Evolutionary conservation across 2,113 vertebrate species (phyloP).

Genomic region (Pelodiscus sinensis): DNA sequence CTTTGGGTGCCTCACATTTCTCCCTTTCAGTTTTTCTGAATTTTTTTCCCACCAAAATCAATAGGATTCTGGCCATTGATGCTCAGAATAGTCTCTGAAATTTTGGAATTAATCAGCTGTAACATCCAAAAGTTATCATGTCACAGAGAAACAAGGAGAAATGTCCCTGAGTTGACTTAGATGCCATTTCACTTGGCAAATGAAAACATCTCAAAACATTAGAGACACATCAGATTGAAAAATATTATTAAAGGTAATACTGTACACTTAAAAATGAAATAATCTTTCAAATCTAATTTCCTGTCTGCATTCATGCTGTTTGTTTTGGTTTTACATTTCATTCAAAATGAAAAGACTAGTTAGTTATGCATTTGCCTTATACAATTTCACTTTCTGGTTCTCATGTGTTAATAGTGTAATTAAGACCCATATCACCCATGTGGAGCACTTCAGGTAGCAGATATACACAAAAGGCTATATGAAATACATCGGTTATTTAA

Average conservation of each 20-base stretch:
- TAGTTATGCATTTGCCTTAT: background rate
- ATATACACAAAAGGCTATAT: background rate
- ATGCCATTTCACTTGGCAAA: background rate
- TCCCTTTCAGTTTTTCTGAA: background rate
- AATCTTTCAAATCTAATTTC: background rate
- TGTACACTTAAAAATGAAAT: background rate
- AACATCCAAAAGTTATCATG: background rate
- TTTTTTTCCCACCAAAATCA: background rate
- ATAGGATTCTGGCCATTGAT: background rate
- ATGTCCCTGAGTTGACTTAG: background rate
- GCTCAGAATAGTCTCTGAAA: background rate
- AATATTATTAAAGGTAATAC: background rate
- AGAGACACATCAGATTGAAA: background rate
- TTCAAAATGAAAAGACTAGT: background rate
- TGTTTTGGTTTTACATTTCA: background rate
- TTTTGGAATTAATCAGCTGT: background rate
- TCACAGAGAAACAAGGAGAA: background rate
- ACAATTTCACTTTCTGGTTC: background rate
- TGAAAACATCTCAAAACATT: background rate
- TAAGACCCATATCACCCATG: background rate
- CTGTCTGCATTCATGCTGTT: background rate
- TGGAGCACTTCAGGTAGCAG: background rate
- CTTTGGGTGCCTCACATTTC: no score
- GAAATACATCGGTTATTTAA: background rate
- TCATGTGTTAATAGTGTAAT: background rate